phyloP scores from a whole-genome alignment of 2,113 vertebrate species.

The Pelvicachromis taeniatus region DNA sequence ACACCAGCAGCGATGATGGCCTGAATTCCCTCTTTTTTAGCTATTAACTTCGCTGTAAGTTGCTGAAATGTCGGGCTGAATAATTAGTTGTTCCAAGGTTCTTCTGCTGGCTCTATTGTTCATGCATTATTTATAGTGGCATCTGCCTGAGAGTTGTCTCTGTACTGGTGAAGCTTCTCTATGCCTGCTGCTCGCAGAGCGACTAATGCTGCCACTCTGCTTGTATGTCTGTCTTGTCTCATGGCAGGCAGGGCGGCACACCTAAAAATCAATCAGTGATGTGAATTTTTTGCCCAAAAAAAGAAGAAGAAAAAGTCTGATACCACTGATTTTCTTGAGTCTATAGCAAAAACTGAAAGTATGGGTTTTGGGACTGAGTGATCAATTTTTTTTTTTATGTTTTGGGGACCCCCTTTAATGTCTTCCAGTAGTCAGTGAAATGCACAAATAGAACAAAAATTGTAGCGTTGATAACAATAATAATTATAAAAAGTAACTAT shows the following conservation, averaged over 20 bases:
- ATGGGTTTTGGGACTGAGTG: not conserved
- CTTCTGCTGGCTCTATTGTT: constrained; percentile 58
- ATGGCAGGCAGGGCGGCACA: not conserved
- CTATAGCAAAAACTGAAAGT: not conserved
- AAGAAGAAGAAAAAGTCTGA: not conserved
- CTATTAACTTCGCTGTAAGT: constrained; percentile 31
- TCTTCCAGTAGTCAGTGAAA: not conserved
- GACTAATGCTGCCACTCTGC: constrained; percentile 37
- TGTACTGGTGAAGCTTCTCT: constrained; percentile 37
- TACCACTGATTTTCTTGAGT: not conserved
- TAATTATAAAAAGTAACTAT: not conserved
- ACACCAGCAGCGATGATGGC: not conserved
- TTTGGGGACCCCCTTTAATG: no score
- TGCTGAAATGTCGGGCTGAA: constrained; percentile 64
- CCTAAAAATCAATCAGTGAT: not conserved
- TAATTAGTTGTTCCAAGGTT: constrained; percentile 65
- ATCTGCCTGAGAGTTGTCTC: constrained; percentile 64
- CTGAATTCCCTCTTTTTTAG: constrained; percentile 25
- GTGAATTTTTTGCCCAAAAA: not conserved
- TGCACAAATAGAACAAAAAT: not conserved
- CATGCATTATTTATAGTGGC: constrained; percentile 72
- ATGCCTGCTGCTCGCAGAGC: constrained; percentile 24
- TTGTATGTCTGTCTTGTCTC: constrained; percentile 16
- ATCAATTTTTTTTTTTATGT: no score
- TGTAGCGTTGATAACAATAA: not conserved